phyloP scores from a whole-genome alignment of 1,140 invertebrate species.

The Schmidtea mediterranea region DNA sequence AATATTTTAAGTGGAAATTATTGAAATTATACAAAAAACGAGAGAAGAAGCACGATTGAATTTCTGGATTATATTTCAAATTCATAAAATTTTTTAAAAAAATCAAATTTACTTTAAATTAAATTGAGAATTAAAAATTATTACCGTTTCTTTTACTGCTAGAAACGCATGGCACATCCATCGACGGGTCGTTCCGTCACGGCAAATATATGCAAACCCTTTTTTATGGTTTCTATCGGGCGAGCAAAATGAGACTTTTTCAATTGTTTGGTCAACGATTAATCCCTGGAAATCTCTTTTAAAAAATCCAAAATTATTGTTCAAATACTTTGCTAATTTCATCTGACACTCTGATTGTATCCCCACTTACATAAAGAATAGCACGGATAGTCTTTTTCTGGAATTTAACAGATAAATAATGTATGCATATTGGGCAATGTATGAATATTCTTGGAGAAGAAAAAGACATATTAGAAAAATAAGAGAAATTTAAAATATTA shows the following conservation, averaged over 20 bases:
- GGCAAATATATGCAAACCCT: constrained; percentile 75
- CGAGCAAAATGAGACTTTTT: constrained; percentile 97
- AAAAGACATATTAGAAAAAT: too few relatives aligned
- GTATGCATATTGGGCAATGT: too few relatives aligned
- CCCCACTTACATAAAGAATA: not conserved
- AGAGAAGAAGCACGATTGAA: too few relatives aligned
- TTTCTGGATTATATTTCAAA: too few relatives aligned
- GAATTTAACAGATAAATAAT: not conserved
- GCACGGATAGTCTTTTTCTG: not conserved
- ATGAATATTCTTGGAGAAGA: too few relatives aligned
- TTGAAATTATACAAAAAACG: too few relatives aligned
- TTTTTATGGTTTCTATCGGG: constrained; percentile 90
- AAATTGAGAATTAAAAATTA: too few relatives aligned
- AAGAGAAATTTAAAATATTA: too few relatives aligned
- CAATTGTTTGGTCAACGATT: constrained; percentile 93
- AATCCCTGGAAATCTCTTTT: too few relatives aligned
- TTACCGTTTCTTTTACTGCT: constrained; percentile 73
- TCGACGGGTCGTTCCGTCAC: constrained; percentile 49
- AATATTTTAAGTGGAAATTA: too few relatives aligned
- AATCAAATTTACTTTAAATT: too few relatives aligned
- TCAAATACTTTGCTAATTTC: not conserved
- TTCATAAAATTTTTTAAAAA: too few relatives aligned
- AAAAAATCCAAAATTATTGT: constrained; percentile 34
- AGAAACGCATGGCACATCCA: constrained; percentile 99
- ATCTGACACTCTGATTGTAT: not conserved